Conservation (phyloP, 2,888 invertebrate species). For the Cosmopolites sordidus region DNA sequence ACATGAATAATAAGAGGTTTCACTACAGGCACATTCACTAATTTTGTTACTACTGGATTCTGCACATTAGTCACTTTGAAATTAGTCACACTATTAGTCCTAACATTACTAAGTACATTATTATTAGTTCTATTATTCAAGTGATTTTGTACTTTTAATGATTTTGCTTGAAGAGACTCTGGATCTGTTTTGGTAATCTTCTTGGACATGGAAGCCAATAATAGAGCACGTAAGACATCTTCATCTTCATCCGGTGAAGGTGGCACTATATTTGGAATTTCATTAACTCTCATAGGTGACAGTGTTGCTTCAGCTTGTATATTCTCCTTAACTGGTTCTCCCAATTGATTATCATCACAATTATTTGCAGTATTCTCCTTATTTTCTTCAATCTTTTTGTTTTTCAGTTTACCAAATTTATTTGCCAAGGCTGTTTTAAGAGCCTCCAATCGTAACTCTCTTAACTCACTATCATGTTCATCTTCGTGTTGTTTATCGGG, state of each 20-base stretch:
- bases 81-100: conserved; percentile 17
- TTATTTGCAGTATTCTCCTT: conserved; percentile 34
- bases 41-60: conserved; percentile 6
- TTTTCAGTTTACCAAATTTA: conserved; percentile 59
- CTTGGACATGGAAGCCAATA: conserved; percentile 57
- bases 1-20: conserved; percentile 46
- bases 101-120: conserved; percentile 4
- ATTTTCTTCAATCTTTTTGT: conserved; percentile 37
- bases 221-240: conserved; percentile 56
- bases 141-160: neutral
- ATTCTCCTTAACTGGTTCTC: conserved; percentile 3
- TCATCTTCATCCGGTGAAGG: conserved; percentile 45
- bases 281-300: neutral
- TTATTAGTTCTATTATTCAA: conserved; percentile 1
- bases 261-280: conserved; percentile 40
- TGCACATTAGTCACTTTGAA: conserved; percentile 23
- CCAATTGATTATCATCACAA: neutral
- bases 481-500: conserved; percentile 23
- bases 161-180: neutral
- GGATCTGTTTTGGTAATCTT: conserved; percentile 47
- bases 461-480: conserved; percentile 55
- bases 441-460: conserved; percentile 60
- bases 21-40: conserved; percentile 32
- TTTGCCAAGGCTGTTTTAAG: conserved; percentile 65
- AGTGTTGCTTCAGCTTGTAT: conserved; percentile 34